Percentiles rank a stretch among this genome's conserved stretches.
Evolutionary conservation across 2,113 vertebrate genomes (phyloP).

Genomic region (Alectura lathami): DNA sequence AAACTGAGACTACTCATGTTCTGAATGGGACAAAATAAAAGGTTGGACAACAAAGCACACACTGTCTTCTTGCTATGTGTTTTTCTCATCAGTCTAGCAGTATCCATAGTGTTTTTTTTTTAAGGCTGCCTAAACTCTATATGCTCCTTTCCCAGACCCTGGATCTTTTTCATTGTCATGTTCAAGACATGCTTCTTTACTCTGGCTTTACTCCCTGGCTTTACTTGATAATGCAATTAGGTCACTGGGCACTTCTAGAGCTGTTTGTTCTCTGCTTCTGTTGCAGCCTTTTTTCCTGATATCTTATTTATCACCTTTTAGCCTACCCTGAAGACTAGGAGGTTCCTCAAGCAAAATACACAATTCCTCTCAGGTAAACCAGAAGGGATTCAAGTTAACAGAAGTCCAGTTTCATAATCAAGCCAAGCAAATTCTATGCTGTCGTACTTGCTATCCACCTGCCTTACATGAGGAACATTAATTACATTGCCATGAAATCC

Average conservation of each 20-base stretch:
- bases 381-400: neutral
- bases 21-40: neutral
- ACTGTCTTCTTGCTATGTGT: neutral
- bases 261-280: neutral
- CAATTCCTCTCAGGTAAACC: neutral
- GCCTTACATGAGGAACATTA: neutral
- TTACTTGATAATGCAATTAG: neutral
- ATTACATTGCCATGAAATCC: neutral
- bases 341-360: neutral
- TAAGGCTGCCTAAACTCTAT: neutral
- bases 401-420: neutral
- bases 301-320: neutral
- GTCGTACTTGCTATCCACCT: neutral
- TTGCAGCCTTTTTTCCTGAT: neutral
- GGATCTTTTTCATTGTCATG: neutral
- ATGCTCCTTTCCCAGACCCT: neutral
- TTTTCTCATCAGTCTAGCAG: neutral
- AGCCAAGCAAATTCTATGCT: neutral
- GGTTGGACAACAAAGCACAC: neutral
- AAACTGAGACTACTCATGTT: neutral
- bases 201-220: neutral
- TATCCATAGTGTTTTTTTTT: neutral
- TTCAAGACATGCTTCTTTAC: neutral
- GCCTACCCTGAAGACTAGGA: neutral
- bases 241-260: neutral